phyloP scores from a whole-genome alignment of 1,140 invertebrate genomes.

The Drosophila lowei region DNA sequence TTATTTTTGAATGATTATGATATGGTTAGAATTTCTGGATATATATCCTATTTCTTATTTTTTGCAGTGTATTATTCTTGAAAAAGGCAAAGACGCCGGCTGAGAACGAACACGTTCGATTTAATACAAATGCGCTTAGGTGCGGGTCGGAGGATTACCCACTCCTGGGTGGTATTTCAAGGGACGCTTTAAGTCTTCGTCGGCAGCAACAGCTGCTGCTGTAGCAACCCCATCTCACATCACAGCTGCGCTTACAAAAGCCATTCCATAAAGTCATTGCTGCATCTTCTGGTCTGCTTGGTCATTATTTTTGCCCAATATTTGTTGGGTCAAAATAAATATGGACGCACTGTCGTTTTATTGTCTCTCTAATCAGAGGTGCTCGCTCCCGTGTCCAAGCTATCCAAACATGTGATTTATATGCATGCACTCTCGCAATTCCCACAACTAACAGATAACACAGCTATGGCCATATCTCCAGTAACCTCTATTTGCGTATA shows the following conservation, averaged over 20 bases:
- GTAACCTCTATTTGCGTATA: constrained; percentile 35
- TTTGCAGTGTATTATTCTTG: too few species aligned
- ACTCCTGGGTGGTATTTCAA: constrained; percentile 56
- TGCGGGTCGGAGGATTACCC: constrained; percentile 18
- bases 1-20: too few species aligned
- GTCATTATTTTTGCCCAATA: constrained; percentile 20
- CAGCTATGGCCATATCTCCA: constrained; percentile 7
- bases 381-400: background rate
- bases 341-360: constrained; percentile 1
- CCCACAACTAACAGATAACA: constrained; percentile 17
- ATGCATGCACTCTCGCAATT: constrained; percentile 19
- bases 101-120: constrained; percentile 68
- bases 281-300: constrained; percentile 23
- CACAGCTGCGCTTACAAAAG: constrained; percentile 69
- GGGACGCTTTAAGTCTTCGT: constrained; percentile 70
- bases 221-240: constrained; percentile 38
- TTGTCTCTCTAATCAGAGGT: constrained; percentile 12
- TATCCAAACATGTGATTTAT: constrained; percentile 34
- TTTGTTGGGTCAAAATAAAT: constrained; percentile 17
- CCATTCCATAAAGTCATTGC: constrained; percentile 61
- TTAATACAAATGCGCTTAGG: constrained; percentile 75
- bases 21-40: too few species aligned
- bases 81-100: constrained; percentile 22
- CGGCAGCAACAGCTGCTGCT: constrained; percentile 64
- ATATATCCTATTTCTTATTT: too few species aligned